Conservation (phyloP, 2,113 vertebrate species). For the Uropsilus gracilis region DNA sequence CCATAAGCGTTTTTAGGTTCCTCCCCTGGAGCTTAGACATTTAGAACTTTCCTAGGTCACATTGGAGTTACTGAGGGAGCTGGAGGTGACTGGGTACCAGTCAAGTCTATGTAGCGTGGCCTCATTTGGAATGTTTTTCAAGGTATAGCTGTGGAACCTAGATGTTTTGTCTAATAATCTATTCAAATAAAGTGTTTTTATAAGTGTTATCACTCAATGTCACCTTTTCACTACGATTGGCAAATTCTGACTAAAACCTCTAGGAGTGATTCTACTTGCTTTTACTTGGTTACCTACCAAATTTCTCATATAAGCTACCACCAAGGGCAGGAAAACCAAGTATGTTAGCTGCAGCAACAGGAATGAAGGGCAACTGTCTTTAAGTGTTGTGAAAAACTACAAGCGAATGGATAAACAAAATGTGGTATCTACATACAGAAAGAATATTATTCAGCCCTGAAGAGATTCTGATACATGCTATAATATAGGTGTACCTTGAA, state of each 20-base stretch:
- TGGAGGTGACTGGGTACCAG: background rate
- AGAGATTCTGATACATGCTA: background rate
- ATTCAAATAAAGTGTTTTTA: slow-evolving; percentile 25
- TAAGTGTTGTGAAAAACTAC: background rate
- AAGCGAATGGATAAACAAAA: background rate
- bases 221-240: background rate
- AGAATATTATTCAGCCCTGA: background rate
- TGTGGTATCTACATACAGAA: background rate
- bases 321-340: background rate
- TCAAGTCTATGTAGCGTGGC: background rate
- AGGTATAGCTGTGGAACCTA: background rate
- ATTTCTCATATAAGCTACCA: background rate
- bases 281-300: background rate
- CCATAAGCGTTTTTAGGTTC: background rate
- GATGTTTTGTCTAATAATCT: slow-evolving; percentile 14
- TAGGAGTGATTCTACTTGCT: background rate
- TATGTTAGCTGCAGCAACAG: background rate
- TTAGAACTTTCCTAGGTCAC: background rate
- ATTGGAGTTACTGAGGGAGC: background rate
- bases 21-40: background rate
- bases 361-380: background rate
- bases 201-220: background rate
- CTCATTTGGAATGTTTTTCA: background rate
- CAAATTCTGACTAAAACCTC: slow-evolving; percentile 11
- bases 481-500: background rate